Percentiles rank a stretch among this genome's conserved stretches.
These are phyloP conservation scores for Hecatera dysodea DNA, from an alignment of 2,888 invertebrate species.

Conservation along the genomic window DNA sequence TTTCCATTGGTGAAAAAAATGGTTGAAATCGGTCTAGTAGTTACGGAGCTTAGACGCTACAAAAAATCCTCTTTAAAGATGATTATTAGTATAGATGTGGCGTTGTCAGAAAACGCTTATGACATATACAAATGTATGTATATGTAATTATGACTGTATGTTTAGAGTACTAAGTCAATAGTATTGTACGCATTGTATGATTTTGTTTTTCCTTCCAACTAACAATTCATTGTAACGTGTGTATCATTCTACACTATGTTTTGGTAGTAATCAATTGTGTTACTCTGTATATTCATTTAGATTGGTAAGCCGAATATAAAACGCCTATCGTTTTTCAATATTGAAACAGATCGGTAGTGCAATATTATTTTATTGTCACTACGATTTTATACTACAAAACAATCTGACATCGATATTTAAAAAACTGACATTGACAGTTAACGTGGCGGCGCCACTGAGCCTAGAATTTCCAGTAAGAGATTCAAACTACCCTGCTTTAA, in stretches of 20 bases:
- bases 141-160: neutral
- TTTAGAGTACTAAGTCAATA: neutral
- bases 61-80: no score
- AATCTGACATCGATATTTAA: neutral
- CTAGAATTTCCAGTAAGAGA: constrained; percentile 8
- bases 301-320: neutral
- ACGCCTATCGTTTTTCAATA: constrained; percentile 1
- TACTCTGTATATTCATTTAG: constrained; percentile 19
- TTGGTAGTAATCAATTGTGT: constrained; percentile 28
- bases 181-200: constrained; percentile 16
- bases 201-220: constrained; percentile 16
- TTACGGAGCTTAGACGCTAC: no score
- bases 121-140: no score
- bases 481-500: constrained; percentile 18
- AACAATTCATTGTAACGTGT: constrained; percentile 17
- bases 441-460: neutral
- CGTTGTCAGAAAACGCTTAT: no score
- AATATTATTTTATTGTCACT: neutral
- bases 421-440: neutral
- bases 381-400: neutral
- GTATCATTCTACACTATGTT: constrained; percentile 1
- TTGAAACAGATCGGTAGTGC: neutral
- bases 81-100: no score
- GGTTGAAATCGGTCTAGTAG: no score
- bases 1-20: no score